These are phyloP conservation scores for Enteromius treurensis DNA, from an alignment of 2,797 vertebrate species.

Conservation along the genomic window DNA sequence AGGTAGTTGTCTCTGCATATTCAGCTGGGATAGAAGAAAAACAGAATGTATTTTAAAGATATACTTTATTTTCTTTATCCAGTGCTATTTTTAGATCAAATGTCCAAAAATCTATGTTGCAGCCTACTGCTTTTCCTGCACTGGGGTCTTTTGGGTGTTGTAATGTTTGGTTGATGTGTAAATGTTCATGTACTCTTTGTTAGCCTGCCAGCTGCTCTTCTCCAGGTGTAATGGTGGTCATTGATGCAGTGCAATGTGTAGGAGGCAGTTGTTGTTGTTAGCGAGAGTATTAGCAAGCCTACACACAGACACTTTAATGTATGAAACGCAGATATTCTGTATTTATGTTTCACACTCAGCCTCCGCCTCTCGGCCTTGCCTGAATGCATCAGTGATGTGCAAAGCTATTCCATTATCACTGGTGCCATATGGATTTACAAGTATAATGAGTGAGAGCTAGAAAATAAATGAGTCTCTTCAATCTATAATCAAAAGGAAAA, in stretches of 20 bases:
- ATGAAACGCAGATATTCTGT: constrained; percentile 18
- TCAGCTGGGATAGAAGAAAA: not conserved
- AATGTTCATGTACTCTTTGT: constrained; percentile 11
- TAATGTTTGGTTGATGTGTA: not conserved
- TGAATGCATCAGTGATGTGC: constrained; percentile 31
- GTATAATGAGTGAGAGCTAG: constrained; percentile 23
- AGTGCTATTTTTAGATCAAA: not conserved
- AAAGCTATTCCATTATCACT: constrained; percentile 31
- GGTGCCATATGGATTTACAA: constrained; percentile 32
- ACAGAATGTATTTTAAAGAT: too few species aligned
- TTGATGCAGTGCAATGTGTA: constrained; percentile 42
- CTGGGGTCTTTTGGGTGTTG: not conserved
- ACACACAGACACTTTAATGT: constrained; percentile 34
- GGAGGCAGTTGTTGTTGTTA: constrained; percentile 48
- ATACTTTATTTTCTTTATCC: too few species aligned
- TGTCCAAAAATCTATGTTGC: not conserved
- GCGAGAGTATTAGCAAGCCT: constrained; percentile 46
- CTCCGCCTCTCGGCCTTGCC: constrained; percentile 13
- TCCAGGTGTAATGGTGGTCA: constrained; percentile 42
- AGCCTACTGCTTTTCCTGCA: not conserved
- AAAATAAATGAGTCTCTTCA: not conserved
- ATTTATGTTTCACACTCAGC: constrained; percentile 14
- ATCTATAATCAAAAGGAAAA: not conserved
- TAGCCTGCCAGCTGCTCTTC: constrained; percentile 25
- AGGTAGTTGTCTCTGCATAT: not conserved